Evolutionary conservation across 2,113 vertebrate species (phyloP).

Genomic region (Eulemur macaco): DNA sequence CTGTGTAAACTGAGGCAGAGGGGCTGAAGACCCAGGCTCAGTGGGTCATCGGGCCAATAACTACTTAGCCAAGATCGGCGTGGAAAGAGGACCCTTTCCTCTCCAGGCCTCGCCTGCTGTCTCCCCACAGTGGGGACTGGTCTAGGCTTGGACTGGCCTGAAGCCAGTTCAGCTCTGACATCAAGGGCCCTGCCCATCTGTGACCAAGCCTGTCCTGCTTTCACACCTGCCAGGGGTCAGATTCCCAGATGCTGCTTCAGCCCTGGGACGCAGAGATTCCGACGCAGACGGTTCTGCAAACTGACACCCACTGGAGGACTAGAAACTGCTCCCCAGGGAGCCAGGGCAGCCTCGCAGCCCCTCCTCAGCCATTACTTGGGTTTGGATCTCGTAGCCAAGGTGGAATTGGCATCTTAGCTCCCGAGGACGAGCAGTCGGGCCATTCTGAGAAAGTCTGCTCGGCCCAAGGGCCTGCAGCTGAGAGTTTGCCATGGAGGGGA

Average conservation of each 20-base stretch:
- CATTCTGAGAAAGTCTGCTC: not conserved
- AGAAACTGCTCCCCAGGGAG: not conserved
- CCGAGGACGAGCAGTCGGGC: no score
- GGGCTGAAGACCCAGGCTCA: not conserved
- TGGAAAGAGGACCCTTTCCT: not conserved
- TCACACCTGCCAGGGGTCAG: not conserved
- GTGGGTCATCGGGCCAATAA: not conserved
- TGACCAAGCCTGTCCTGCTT: not conserved
- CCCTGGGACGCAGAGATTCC: not conserved
- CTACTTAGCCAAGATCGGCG: not conserved
- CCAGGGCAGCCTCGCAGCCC: rapidly evolving
- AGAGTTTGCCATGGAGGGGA: rapidly evolving
- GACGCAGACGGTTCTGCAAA: not conserved
- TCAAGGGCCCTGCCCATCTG: not conserved
- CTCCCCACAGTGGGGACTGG: not conserved
- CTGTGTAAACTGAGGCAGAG: not conserved
- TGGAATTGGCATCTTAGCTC: not conserved
- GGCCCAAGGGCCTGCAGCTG: not conserved
- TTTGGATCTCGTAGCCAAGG: not conserved
- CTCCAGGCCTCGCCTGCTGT: not conserved
- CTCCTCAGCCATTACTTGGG: no score
- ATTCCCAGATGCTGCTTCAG: not conserved
- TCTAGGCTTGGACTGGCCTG: not conserved
- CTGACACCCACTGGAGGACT: rapidly evolving
- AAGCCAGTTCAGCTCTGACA: no score